Evolutionary conservation across 1,140 invertebrate species (phyloP).

Genomic region (Zaprionus ornatus): DNA sequence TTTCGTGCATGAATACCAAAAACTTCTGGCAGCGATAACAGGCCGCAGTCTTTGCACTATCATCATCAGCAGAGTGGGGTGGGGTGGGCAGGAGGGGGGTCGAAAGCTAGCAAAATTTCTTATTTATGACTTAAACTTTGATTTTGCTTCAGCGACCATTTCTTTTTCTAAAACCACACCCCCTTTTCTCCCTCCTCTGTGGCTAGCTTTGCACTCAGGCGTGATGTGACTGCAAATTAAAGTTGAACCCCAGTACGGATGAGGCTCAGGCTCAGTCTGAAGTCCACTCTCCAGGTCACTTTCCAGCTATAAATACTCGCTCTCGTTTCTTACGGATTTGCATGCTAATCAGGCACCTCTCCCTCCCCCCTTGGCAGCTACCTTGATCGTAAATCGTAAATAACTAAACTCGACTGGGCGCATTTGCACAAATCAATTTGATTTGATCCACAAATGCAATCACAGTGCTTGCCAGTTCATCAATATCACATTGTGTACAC

Average conservation of each 20-base stretch:
- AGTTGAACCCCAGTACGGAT: constrained; percentile 1
- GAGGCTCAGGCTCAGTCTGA: neutral
- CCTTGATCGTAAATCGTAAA: neutral
- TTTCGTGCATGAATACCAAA: constrained; percentile 75
- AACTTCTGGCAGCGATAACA: constrained; percentile 65
- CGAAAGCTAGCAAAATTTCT: constrained; percentile 46
- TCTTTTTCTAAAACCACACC: constrained; percentile 1
- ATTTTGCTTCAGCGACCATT: constrained; percentile 38
- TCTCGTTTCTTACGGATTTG: neutral
- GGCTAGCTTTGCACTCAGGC: constrained; percentile 17
- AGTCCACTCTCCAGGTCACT: constrained; percentile 1
- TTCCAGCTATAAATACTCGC: constrained; percentile 17
- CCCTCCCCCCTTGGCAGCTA: too few species aligned
- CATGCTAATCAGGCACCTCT: constrained; percentile 6
- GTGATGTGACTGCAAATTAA: constrained; percentile 40
- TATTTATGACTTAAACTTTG: constrained; percentile 65
- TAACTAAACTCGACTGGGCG: constrained; percentile 10
- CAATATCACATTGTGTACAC: neutral
- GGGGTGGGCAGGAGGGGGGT: neutral
- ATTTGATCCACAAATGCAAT: constrained; percentile 34
- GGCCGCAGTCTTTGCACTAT: constrained; percentile 58
- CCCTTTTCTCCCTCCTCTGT: neutral
- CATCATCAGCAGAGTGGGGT: constrained; percentile 32
- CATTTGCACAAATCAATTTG: constrained; percentile 41
- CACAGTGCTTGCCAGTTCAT: constrained; percentile 10